phyloP scores from a whole-genome alignment of 1,140 invertebrate genomes.

The Dendroctonus valens region DNA sequence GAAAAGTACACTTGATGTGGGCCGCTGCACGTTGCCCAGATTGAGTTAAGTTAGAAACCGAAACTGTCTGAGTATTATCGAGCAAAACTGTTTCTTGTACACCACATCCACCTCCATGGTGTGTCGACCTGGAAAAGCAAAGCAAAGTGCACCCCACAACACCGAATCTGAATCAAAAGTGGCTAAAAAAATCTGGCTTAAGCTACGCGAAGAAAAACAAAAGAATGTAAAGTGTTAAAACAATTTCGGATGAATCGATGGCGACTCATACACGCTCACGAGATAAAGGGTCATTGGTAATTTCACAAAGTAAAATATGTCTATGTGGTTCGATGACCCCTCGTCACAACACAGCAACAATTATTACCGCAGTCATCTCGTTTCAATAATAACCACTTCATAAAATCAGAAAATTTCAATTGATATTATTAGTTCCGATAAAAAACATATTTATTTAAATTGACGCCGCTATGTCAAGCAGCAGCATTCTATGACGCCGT shows the following conservation, averaged over 20 bases:
- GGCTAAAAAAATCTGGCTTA: too few species aligned
- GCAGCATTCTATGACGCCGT: too few species aligned
- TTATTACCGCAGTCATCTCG: slow-evolving; percentile 15
- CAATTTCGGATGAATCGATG: slow-evolving; percentile 14
- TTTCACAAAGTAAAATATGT: slow-evolving; percentile 43
- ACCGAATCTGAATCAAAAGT: neutral
- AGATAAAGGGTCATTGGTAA: slow-evolving; percentile 43
- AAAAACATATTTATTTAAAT: slow-evolving; percentile 1
- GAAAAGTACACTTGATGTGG: slow-evolving; percentile 1
- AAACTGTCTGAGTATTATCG: slow-evolving; percentile 1
- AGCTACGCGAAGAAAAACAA: neutral
- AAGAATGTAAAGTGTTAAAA: slow-evolving; percentile 12
- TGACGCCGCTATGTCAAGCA: neutral
- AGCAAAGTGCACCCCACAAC: slow-evolving; percentile 16
- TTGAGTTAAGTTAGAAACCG: neutral
- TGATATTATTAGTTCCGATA: neutral
- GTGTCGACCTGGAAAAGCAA: slow-evolving; percentile 9
- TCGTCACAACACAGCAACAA: slow-evolving; percentile 29
- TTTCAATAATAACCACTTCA: slow-evolving; percentile 17
- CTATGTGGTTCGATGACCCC: slow-evolving; percentile 35
- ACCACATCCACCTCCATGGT: slow-evolving; percentile 28
- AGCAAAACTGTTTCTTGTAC: neutral
- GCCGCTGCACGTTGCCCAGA: neutral
- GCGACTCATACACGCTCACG: slow-evolving; percentile 2
- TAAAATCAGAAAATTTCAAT: slow-evolving; percentile 5